These are phyloP conservation scores for Eristalis intricaria DNA, from an alignment of 2,888 invertebrate genomes.

Conservation along the genomic window DNA sequence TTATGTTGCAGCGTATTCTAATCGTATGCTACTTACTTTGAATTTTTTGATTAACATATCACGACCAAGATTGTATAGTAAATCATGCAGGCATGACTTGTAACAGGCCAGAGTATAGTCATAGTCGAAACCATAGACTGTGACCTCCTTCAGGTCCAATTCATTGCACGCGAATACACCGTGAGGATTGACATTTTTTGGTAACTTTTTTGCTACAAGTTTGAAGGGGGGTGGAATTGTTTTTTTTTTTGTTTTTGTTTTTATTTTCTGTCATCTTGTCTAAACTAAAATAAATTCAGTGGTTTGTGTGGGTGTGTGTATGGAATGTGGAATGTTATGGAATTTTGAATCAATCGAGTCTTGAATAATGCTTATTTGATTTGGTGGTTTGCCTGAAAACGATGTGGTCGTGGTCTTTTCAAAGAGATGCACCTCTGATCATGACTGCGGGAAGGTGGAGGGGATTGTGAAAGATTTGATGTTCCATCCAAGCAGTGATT, in stretches of 20 bases:
- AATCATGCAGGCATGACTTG: conserved; percentile 92
- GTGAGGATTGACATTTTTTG: conserved; percentile 91
- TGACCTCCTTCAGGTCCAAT: conserved; percentile 93
- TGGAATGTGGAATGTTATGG: too few relatives aligned
- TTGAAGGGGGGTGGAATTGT: background rate
- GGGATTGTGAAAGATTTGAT: too few relatives aligned
- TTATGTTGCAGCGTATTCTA: too few relatives aligned
- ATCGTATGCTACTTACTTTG: conserved; percentile 84
- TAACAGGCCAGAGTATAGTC: conserved; percentile 99
- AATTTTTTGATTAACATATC: conserved; percentile 92
- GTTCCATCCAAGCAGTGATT: too few relatives aligned
- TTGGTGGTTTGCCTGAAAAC: too few relatives aligned
- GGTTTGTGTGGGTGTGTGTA: too few relatives aligned
- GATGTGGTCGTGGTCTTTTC: too few relatives aligned
- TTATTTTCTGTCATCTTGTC: background rate
- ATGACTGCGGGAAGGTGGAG: too few relatives aligned
- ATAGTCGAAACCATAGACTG: conserved; percentile 98
- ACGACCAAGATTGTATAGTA: conserved; percentile 94
- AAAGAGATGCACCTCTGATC: too few relatives aligned
- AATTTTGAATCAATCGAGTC: too few relatives aligned
- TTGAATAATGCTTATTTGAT: too few relatives aligned
- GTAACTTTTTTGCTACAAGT: conserved; percentile 90
- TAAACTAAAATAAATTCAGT: background rate
- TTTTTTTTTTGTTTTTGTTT: too few relatives aligned
- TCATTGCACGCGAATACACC: conserved; percentile 99